Base-by-base conservation (phyloP, 2,888 invertebrate species). In the Pardosa pseudoannulata region DNA sequence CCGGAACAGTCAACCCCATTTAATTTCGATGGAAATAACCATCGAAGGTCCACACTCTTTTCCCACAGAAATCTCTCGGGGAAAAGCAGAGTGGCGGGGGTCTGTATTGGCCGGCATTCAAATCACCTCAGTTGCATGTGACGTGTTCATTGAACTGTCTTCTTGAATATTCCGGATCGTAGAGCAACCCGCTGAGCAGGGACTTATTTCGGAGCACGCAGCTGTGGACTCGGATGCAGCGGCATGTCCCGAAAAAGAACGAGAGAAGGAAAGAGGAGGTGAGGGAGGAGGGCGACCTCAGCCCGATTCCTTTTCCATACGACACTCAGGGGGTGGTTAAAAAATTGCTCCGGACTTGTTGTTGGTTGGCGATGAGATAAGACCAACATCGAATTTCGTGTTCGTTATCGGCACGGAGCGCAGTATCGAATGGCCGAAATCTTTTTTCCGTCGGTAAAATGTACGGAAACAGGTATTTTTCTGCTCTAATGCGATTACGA, bases 71-170 rank as follows among this genome's bases (percentile, higher is more conserved):
- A 56, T 1, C 23, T 23, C 19, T 16, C 6, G 16, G 67, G 67
- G 27, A 23, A 13, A 16, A 16, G 36, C 5, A 11, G 67, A 16
- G 65, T 3, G 3, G 41, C 0, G 13, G 9, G n/a, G 32, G 16
- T 1, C 41, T 1, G 23, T 41, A 70, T 31, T 36, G 41, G 28
- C 65, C 72, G 19, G 65, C 71, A 79, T 79, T 79, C 79, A 79
- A 72, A 79, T 71, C 71, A 70, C 31, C 62, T 27, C 41, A 39
- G 65, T 79, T 41, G 39, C 72, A 62, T 65, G 41, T 80, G 80
- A 80, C 80, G 73, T 73, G 80, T 80, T 80, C 80, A 80, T 80
- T 74, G 72, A 80, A 56, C 73, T 80, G 79, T 79, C 71, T 6
- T 36, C 41, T 71, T 31, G 71, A 79, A 79, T 79, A 71, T 79